Evolutionary conservation across 1,140 invertebrate species (phyloP).

Genomic region (Drosophila mauritiana): DNA sequence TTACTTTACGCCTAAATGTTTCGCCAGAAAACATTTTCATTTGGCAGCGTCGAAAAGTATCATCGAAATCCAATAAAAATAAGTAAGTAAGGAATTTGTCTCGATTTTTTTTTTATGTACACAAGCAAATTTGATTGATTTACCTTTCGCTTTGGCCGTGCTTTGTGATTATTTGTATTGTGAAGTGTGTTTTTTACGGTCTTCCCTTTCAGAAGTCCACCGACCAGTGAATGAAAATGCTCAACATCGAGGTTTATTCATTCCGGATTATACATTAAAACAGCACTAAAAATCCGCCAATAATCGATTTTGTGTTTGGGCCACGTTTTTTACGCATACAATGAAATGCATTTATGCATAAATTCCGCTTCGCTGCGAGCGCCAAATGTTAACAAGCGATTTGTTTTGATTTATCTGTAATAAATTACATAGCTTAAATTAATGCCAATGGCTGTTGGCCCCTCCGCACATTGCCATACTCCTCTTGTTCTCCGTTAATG

Average conservation of each 20-base stretch:
- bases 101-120: background rate
- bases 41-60: constrained; percentile 9
- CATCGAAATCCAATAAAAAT: constrained; percentile 17
- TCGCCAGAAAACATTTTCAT: constrained; percentile 13
- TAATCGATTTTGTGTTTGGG: constrained; percentile 6
- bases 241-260: constrained; percentile 20
- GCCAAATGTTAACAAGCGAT: constrained; percentile 59
- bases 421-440: constrained; percentile 48
- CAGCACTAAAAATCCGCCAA: background rate
- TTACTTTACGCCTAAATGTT: constrained; percentile 6
- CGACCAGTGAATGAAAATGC: constrained; percentile 7
- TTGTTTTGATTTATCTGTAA: constrained; percentile 65
- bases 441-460: background rate
- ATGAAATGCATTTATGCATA: constrained; percentile 73
- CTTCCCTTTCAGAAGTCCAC: constrained; percentile 10
- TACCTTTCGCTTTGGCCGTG: constrained; percentile 32
- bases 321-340: constrained; percentile 36
- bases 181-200: constrained; percentile 41
- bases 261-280: constrained; percentile 16
- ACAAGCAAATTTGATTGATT: constrained; percentile 43
- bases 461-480: background rate
- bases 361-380: constrained; percentile 52
- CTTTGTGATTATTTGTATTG: constrained; percentile 31
- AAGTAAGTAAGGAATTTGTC: background rate
- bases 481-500: constrained; percentile 26